phyloP scores from a whole-genome alignment of 2,113 vertebrate genomes.

The Thinocorus orbignyianus region DNA sequence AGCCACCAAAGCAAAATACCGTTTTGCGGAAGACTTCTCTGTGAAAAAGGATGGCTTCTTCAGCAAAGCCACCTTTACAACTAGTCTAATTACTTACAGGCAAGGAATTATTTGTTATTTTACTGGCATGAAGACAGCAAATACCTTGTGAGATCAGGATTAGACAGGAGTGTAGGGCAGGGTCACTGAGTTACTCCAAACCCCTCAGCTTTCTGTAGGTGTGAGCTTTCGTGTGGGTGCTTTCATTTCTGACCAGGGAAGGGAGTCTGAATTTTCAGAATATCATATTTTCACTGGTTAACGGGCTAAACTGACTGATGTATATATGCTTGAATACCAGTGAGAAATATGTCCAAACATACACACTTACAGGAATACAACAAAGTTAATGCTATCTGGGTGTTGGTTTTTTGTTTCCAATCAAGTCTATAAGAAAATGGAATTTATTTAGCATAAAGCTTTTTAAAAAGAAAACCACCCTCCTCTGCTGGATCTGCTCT shows the following conservation, averaged over 20 bases:
- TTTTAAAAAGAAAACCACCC: constrained; percentile 31
- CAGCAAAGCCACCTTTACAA: background rate
- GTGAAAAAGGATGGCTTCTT: background rate
- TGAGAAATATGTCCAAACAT: background rate
- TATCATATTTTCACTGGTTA: background rate
- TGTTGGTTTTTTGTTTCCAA: background rate
- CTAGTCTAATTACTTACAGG: background rate
- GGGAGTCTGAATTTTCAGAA: background rate
- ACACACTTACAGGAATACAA: background rate
- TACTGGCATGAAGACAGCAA: background rate
- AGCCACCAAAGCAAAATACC: background rate
- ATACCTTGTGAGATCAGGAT: background rate
- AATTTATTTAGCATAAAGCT: constrained; percentile 28
- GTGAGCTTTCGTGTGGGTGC: background rate
- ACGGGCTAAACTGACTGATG: background rate
- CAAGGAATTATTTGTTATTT: background rate
- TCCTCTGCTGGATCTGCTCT: background rate
- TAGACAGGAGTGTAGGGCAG: background rate
- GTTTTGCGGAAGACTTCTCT: background rate
- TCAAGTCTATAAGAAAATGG: background rate
- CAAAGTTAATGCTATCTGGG: background rate
- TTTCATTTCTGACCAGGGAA: background rate
- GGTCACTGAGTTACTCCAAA: background rate
- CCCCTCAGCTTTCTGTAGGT: accelerated
- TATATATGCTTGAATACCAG: background rate